phyloP scores from a whole-genome alignment of 2,797 vertebrate genomes.

The Perodicticus potto region DNA sequence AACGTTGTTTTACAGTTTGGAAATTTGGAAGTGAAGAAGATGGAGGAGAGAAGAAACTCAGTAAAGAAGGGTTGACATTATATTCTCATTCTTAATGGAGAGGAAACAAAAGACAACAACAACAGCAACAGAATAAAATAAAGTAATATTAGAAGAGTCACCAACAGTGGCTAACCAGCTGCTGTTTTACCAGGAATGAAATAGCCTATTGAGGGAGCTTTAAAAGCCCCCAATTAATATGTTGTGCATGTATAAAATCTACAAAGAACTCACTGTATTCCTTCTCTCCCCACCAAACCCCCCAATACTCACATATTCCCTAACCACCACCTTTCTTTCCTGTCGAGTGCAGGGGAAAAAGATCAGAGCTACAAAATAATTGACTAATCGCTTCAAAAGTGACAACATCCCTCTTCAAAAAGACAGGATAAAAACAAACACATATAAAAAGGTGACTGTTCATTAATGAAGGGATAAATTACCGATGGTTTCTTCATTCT shows the following conservation, averaged over 20 bases:
- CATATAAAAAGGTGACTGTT: slow-evolving; percentile 87
- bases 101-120: slow-evolving; percentile 80
- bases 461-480: slow-evolving; percentile 88
- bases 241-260: slow-evolving; percentile 87
- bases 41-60: slow-evolving; percentile 31
- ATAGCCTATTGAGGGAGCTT: slow-evolving; percentile 87
- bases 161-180: slow-evolving; percentile 88
- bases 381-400: slow-evolving; percentile 88
- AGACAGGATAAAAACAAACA: slow-evolving; percentile 86
- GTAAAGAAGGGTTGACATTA: background rate
- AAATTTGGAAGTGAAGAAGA: slow-evolving; percentile 62
- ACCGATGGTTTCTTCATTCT: slow-evolving; percentile 87
- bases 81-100: slow-evolving; percentile 66
- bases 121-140: slow-evolving; percentile 80
- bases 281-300: slow-evolving; percentile 79
- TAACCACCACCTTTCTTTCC: slow-evolving; percentile 82
- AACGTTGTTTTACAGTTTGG: slow-evolving; percentile 64
- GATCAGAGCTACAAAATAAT: slow-evolving; percentile 87
- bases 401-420: slow-evolving; percentile 85
- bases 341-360: slow-evolving; percentile 82
- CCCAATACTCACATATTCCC: slow-evolving; percentile 70
- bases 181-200: slow-evolving; percentile 87
- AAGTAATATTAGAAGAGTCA: slow-evolving; percentile 87
- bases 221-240: slow-evolving; percentile 89
- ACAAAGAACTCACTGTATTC: slow-evolving; percentile 90